Evolutionary conservation across 2,888 invertebrate genomes (phyloP), one percentile per base, ranked within the genome.

Genomic region (Patella ulyssiponensis): DNA sequence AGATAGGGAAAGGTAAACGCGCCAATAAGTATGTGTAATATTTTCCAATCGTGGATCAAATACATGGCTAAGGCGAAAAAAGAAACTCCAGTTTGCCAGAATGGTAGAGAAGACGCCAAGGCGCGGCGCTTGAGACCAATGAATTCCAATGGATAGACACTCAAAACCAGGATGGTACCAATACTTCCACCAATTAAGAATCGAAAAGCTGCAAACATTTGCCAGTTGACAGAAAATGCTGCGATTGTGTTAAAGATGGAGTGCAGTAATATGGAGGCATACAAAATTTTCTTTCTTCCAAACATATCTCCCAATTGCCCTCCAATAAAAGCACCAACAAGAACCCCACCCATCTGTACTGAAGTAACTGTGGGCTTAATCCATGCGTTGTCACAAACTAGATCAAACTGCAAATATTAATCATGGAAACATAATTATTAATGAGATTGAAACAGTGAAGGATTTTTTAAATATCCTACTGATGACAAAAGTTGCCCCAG

Each of bases 271-370:
- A 84, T 53, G 0, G 80, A 80, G 1, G 80, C 14, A 71, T 82
- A 83, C 56, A 82, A 82, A 1, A 83, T 83, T 1, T 84, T 84
- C 74, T 84, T 85, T 51, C 87, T 80, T 3, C 87, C 87, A 69
- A 84, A 77, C 15, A 75, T 64, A 71, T 86, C 86, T 3, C 81
- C 84, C 7, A 84, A 56, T 11, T 84, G 84, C 23, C 85, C 87
- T 15, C 81, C 79, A 14, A 81, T 54, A 23, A 85, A 81, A 23
- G 84, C 83, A 1, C 86, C 85, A 15, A 83, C 64, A 58, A 85
- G 77, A 2, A 86, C 82, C 1, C 86, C 86, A 2, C 78, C 79
- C 86, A 86, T 86, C 75, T 86, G 86, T 33, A 85, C 80, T 2
- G 83, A 83, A 33, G 84, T 85, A n/a, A 85, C 81, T 56, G 80